phyloP scores from a whole-genome alignment of 2,797 vertebrate genomes.

The Sternarchorhynchus goeldii region DNA sequence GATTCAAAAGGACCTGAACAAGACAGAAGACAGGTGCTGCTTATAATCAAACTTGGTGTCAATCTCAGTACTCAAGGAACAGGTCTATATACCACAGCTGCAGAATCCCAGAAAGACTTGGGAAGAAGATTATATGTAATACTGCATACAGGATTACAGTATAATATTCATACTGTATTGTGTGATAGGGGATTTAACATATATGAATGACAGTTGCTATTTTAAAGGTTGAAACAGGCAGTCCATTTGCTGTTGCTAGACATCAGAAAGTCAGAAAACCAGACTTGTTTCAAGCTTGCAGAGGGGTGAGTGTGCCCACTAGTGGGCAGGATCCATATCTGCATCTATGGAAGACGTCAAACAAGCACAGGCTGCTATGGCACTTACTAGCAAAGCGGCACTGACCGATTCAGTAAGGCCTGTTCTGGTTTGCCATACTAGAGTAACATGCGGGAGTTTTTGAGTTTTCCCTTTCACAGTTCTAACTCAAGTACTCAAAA shows the following conservation, averaged over 20 bases:
- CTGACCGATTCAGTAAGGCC: neutral
- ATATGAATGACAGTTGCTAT: neutral
- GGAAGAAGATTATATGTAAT: too few relatives aligned
- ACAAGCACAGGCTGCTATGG: too few relatives aligned
- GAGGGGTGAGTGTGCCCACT: slow-evolving; percentile 49
- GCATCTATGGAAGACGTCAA: neutral
- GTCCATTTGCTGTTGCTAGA: neutral
- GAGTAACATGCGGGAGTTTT: neutral
- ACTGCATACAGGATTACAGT: neutral
- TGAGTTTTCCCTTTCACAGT: neutral
- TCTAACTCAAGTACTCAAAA: neutral
- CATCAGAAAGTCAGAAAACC: neutral
- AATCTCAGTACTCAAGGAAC: too few relatives aligned
- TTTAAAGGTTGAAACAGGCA: neutral
- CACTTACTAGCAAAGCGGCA: neutral
- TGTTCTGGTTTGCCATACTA: neutral
- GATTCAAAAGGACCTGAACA: too few relatives aligned
- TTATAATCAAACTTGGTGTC: too few relatives aligned
- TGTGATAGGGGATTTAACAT: neutral
- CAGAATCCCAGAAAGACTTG: neutral
- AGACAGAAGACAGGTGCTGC: too few relatives aligned
- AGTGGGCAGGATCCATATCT: slow-evolving; percentile 40
- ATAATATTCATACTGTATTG: too few relatives aligned
- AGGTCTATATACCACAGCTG: neutral
- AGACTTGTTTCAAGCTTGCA: neutral